Conservation (phyloP, 1,140 invertebrate species). For the Drosophila sp. region DNA sequence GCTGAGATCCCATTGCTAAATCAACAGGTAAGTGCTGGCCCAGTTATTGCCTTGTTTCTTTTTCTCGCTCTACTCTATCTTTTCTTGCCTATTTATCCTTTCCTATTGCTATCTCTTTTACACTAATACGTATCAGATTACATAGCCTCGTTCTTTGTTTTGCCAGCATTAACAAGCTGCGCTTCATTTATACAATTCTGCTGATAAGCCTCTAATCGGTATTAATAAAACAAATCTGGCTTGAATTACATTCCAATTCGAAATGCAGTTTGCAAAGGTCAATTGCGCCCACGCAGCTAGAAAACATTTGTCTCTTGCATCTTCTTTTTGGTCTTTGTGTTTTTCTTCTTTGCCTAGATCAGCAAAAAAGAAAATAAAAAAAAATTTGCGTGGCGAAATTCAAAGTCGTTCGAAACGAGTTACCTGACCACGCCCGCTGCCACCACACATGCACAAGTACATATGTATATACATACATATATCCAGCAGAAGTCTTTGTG, state of each 20-base stretch:
- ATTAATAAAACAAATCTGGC: background rate
- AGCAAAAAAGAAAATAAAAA: conserved; percentile 57
- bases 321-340: conserved; percentile 1
- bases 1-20: conserved; percentile 70
- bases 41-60: conserved; percentile 37
- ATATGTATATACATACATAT: background rate
- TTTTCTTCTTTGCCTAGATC: conserved; percentile 9
- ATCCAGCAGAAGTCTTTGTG: conserved; percentile 10
- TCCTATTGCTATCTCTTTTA: conserved; percentile 30
- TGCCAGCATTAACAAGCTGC: conserved; percentile 62
- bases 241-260: conserved; percentile 9
- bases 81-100: background rate
- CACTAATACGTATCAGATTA: conserved; percentile 43
- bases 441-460: conserved; percentile 17
- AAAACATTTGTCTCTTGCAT: conserved; percentile 1
- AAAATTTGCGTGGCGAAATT: conserved; percentile 75
- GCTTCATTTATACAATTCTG: conserved; percentile 42
- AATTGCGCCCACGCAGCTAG: conserved; percentile 16
- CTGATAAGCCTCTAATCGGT: conserved; percentile 16
- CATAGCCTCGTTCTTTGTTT: conserved; percentile 44
- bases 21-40: conserved; percentile 72
- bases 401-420: conserved; percentile 60
- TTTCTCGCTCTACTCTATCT: background rate
- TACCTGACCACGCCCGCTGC: conserved; percentile 56
- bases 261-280: conserved; percentile 60